Conservation (phyloP, 1,140 invertebrate genomes). For the Brachystomella parvula region DNA sequence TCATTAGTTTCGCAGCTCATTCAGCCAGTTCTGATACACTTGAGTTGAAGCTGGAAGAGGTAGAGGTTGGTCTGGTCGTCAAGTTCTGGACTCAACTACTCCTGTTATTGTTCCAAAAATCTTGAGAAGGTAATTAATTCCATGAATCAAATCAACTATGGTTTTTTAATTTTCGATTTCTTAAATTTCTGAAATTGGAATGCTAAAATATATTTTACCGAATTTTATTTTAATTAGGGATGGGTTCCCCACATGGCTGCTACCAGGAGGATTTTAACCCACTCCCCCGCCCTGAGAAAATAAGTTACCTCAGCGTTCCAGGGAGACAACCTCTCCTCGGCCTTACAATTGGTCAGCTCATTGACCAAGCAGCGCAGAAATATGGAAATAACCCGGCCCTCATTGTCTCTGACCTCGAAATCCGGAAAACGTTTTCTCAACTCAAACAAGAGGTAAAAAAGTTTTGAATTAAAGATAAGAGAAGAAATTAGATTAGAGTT, state of each 20-base stretch:
- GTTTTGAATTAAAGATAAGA: not conserved
- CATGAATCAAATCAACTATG: not conserved
- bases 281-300: not conserved
- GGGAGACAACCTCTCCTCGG: conserved; percentile 51
- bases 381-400: conserved; percentile 54
- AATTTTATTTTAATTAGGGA: not conserved
- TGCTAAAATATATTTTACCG: too few relatives aligned
- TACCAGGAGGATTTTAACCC: too few relatives aligned
- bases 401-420: conserved; percentile 50
- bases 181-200: not conserved
- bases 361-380: conserved; percentile 49
- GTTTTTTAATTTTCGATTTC: not conserved
- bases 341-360: conserved; percentile 54
- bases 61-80: too few relatives aligned
- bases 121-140: too few relatives aligned
- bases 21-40: too few relatives aligned
- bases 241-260: too few relatives aligned
- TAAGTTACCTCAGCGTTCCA: conserved; percentile 45
- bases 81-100: too few relatives aligned
- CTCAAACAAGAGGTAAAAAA: conserved; percentile 52
- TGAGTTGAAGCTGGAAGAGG: too few relatives aligned
- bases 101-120: too few relatives aligned
- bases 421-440: conserved; percentile 55
- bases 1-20: too few relatives aligned
- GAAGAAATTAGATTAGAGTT: not conserved